Evolutionary conservation across 53 echinoderm and acorn worm species (phyloP).

Genomic region (Paracentrotus lividus): DNA sequence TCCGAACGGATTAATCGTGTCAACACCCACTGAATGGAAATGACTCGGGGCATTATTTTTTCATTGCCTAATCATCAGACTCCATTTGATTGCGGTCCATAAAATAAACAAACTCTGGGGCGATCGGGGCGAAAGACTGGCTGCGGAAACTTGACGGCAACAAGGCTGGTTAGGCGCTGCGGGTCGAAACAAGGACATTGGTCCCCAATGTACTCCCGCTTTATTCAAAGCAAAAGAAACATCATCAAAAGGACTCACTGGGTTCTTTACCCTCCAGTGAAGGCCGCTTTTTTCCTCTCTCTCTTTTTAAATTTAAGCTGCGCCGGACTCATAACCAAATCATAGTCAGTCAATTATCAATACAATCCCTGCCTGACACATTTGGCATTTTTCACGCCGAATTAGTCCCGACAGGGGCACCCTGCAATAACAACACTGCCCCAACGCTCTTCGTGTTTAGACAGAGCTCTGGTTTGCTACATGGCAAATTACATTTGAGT

Average conservation of each 20-base stretch:
- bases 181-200: slow-evolving; percentile 55
- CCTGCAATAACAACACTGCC: slow-evolving; percentile 71
- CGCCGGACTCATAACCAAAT: slow-evolving; percentile 67
- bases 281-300: not conserved
- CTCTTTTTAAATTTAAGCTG: slow-evolving; percentile 28
- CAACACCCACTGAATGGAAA: slow-evolving; percentile 70
- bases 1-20: slow-evolving; percentile 70
- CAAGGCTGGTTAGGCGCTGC: slow-evolving; percentile 44
- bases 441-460: slow-evolving; percentile 65
- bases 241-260: slow-evolving; percentile 29
- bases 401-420: slow-evolving; percentile 71
- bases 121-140: slow-evolving; percentile 1
- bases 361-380: slow-evolving; percentile 70
- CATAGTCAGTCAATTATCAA: slow-evolving; percentile 72
- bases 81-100: slow-evolving; percentile 61
- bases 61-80: slow-evolving; percentile 71
- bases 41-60: slow-evolving; percentile 72
- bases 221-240: slow-evolving; percentile 64
- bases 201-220: slow-evolving; percentile 61
- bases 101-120: slow-evolving; percentile 66
- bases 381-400: slow-evolving; percentile 74
- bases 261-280: slow-evolving; percentile 21
- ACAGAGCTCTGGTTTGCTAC: slow-evolving; percentile 70
- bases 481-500: slow-evolving; percentile 75
- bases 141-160: slow-evolving; percentile 38